Conservation (phyloP, 2,888 invertebrate species). For the Oxyteleia sp. region DNA sequence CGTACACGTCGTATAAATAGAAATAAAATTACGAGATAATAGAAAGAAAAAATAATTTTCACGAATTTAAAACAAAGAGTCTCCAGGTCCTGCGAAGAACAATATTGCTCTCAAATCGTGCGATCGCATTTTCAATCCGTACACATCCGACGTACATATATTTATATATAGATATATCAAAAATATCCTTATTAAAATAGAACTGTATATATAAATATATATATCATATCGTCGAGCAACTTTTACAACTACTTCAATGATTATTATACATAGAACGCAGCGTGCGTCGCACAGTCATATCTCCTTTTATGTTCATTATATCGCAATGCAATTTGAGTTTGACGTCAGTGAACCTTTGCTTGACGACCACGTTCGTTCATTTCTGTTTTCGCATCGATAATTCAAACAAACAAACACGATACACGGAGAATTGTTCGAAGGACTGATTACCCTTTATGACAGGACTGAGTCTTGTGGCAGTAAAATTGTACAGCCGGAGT, state of each 20-base stretch:
- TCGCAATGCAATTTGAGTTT: constrained; percentile 40
- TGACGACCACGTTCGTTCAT: constrained; percentile 50
- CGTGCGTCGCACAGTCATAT: constrained; percentile 55
- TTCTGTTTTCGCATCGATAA: constrained; percentile 46
- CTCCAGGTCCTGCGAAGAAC: constrained; percentile 73
- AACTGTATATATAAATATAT: constrained; percentile 83
- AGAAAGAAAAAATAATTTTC: background rate
- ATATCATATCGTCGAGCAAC: constrained; percentile 84
- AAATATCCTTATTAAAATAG: constrained; percentile 88
- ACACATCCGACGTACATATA: constrained; percentile 80
- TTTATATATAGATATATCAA: constrained; percentile 86
- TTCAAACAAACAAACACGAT: constrained; percentile 9
- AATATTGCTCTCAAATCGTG: constrained; percentile 79
- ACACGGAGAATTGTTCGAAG: no score
- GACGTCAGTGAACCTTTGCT: constrained; percentile 34
- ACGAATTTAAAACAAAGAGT: constrained; percentile 21
- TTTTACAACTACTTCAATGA: constrained; percentile 81
- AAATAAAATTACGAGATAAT: constrained; percentile 14
- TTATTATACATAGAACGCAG: constrained; percentile 72
- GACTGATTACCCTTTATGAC: no score
- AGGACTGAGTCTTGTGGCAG: no score
- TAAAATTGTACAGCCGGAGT: no score
- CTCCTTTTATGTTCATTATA: constrained; percentile 34
- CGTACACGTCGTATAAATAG: background rate
- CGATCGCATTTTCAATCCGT: constrained; percentile 78